These are phyloP conservation scores for Dryadula phaetusa DNA, from an alignment of 2,888 invertebrate genomes.

Conservation along the genomic window DNA sequence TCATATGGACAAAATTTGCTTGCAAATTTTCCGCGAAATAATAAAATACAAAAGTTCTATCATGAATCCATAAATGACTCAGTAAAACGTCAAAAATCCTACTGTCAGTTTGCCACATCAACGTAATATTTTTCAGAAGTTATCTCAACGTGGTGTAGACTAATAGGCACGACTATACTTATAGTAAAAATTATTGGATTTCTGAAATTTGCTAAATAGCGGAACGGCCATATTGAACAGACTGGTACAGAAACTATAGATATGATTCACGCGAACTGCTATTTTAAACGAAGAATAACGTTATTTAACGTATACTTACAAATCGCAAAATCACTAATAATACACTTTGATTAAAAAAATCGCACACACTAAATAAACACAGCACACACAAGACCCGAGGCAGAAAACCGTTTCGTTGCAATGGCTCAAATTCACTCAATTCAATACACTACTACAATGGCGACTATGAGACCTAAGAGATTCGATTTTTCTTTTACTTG, in stretches of 20 bases:
- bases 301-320: slow-evolving; percentile 67
- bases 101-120: slow-evolving; percentile 82
- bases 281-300: slow-evolving; percentile 37
- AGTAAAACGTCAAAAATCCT: slow-evolving; percentile 78
- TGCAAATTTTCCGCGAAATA: slow-evolving; percentile 48
- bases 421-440: slow-evolving; percentile 57
- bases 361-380: slow-evolving; percentile 75
- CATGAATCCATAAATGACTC: slow-evolving; percentile 68
- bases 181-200: slow-evolving; percentile 23
- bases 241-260: slow-evolving; percentile 55
- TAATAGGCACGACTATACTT: slow-evolving; percentile 31
- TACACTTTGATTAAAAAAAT: slow-evolving; percentile 69
- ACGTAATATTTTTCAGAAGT: slow-evolving; percentile 50
- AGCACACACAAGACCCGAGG: slow-evolving; percentile 79
- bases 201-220: slow-evolving; percentile 57
- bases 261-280: slow-evolving; percentile 47
- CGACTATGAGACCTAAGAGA: slow-evolving; percentile 51
- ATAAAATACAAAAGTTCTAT: slow-evolving; percentile 44
- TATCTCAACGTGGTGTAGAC: slow-evolving; percentile 11
- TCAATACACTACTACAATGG: slow-evolving; percentile 50
- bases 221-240: slow-evolving; percentile 83
- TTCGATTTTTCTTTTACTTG: slow-evolving; percentile 65
- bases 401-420: slow-evolving; percentile 81
- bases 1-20: slow-evolving; percentile 5
- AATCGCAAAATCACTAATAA: slow-evolving; percentile 69